These are phyloP conservation scores for Zele albiditarsus DNA, from an alignment of 2,888 invertebrate species.

Conservation along the genomic window DNA sequence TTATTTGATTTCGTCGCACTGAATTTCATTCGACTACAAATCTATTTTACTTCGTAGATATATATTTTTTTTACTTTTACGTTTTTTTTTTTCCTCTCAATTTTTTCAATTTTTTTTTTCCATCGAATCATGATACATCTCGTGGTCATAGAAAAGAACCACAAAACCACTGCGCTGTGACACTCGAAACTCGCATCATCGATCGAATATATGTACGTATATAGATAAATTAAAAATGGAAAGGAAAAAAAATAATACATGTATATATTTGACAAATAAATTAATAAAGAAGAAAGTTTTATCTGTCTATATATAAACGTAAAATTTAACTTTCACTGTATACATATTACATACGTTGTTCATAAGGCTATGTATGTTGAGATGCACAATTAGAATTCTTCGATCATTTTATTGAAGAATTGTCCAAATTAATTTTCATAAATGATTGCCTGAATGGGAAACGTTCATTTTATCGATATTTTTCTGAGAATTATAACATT, in stretches of 20 bases:
- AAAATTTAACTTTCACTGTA: not conserved
- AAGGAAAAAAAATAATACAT: not conserved
- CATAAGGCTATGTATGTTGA: too few relatives aligned
- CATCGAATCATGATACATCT: conserved; percentile 16
- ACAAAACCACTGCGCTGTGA: conserved; percentile 20
- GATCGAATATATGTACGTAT: not conserved
- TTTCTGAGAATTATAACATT: too few relatives aligned
- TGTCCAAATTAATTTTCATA: too few relatives aligned
- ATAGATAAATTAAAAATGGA: not conserved
- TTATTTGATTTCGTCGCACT: too few relatives aligned
- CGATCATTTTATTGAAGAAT: too few relatives aligned
- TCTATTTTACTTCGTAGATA: not conserved
- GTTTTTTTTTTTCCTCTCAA: not conserved
- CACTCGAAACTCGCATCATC: conserved; percentile 19
- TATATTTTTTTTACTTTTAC: not conserved
- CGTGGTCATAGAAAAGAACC: conserved; percentile 17
- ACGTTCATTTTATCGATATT: too few relatives aligned
- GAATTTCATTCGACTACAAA: too few relatives aligned
- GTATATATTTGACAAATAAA: not conserved
- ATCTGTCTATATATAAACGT: not conserved
- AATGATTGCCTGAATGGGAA: too few relatives aligned
- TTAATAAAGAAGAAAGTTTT: not conserved
- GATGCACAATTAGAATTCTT: too few relatives aligned
- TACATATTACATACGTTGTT: not conserved
- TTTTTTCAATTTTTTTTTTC: not conserved